Percentiles rank a stretch among this genome's conserved stretches.
Evolutionary conservation across 2,797 vertebrate species (phyloP).

Genomic region (Pseudomugil tenellus): DNA sequence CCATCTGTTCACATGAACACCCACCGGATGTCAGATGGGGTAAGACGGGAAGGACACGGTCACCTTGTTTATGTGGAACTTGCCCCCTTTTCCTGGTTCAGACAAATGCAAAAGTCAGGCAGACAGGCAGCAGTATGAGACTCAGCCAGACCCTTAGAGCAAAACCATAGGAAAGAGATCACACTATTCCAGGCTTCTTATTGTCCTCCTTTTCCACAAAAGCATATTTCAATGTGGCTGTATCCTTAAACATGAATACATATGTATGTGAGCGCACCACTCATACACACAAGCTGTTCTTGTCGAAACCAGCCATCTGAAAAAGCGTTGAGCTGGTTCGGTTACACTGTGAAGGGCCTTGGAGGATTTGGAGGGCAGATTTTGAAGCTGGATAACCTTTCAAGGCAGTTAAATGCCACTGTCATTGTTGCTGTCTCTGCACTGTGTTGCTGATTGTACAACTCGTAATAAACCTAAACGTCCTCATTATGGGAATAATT

Average conservation of each 20-base stretch:
- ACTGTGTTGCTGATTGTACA: conserved; percentile 48
- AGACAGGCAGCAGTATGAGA: conserved; percentile 12
- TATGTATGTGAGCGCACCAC: conserved; percentile 20
- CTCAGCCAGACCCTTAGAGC: conserved; percentile 35
- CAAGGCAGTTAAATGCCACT: conserved; percentile 61
- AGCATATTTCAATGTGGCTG: conserved; percentile 27
- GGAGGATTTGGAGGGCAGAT: conserved; percentile 59
- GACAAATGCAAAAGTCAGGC: conserved; percentile 42
- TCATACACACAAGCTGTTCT: conserved; percentile 61
- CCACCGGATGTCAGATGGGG: conserved; percentile 29
- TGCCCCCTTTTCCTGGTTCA: neutral
- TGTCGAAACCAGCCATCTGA: conserved; percentile 61
- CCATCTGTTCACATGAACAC: conserved; percentile 38
- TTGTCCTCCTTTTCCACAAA: conserved; percentile 42
- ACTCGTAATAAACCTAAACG: conserved; percentile 55
- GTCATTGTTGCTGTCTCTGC: conserved; percentile 58
- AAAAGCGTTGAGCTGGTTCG: conserved; percentile 63
- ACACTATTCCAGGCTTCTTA: conserved; percentile 36
- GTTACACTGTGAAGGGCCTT: conserved; percentile 53
- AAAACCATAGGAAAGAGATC: conserved; percentile 36
- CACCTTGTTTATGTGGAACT: conserved; percentile 50
- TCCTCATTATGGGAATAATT: conserved; percentile 67
- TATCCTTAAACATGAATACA: conserved; percentile 20
- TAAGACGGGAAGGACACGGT: conserved; percentile 54
- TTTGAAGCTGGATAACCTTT: conserved; percentile 52